A percentile compares a stretch with the other conserved stretches of the same genome.
Conservation (phyloP, 2,797 vertebrate genomes). For the Miichthys miiuy region DNA sequence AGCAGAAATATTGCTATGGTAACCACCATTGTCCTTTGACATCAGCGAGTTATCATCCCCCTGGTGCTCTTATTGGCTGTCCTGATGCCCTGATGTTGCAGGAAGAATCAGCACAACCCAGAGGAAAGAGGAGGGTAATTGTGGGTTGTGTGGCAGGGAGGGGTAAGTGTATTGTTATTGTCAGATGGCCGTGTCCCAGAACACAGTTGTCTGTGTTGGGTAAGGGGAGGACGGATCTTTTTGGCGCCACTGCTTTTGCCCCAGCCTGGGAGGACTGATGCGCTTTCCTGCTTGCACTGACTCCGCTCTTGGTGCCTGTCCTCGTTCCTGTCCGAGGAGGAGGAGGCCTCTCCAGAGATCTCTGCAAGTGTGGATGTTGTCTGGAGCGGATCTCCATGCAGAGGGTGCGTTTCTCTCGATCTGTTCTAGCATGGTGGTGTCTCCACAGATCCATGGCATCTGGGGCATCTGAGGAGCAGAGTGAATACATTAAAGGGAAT, state of each 20-base stretch:
- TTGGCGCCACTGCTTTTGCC: constrained; percentile 92
- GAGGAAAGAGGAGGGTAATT: constrained; percentile 53
- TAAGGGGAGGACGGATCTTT: constrained; percentile 96
- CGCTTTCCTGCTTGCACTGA: constrained; percentile 95
- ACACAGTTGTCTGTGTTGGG: constrained; percentile 95
- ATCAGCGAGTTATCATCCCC: constrained; percentile 73
- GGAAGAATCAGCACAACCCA: constrained; percentile 63
- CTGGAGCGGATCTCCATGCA: constrained; percentile 97
- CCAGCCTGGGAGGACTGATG: constrained; percentile 90
- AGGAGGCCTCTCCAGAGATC: constrained; percentile 68
- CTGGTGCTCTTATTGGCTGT: constrained; percentile 63
- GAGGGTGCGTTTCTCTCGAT: constrained; percentile 98
- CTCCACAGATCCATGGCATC: constrained; percentile 97
- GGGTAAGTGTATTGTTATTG: constrained; percentile 56
- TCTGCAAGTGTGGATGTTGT: constrained; percentile 84
- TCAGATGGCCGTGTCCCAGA: constrained; percentile 99
- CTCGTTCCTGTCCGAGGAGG: constrained; percentile 79
- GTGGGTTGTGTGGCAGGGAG: constrained; percentile 59
- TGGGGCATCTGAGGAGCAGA: constrained; percentile 88
- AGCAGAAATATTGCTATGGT: constrained; percentile 89
- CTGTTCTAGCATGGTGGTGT: constrained; percentile 98
- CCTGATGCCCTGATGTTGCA: constrained; percentile 59
- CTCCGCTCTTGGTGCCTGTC: constrained; percentile 89
- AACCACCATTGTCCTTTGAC: constrained; percentile 83
- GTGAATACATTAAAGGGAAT: neutral